Evolutionary conservation across 2,113 vertebrate genomes (phyloP), one percentile per base, ranked within the genome.

Genomic region (Dendrocopos noguchii): DNA sequence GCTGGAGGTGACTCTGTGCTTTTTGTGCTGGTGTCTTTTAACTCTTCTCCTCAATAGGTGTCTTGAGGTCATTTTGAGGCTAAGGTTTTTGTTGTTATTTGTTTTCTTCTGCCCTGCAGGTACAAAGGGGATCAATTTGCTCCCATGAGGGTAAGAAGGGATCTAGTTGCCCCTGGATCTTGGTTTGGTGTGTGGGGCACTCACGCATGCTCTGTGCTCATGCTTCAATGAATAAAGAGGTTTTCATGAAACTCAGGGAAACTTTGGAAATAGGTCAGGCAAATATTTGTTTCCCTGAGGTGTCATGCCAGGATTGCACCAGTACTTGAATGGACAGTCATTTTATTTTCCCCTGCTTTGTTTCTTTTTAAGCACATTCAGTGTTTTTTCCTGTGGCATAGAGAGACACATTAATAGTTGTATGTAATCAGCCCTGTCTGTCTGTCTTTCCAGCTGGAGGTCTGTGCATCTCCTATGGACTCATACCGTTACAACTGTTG

Each of bases 281-380:
- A 93, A 91, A 87, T 93, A 89, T 36, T 95, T 87, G 73, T 92
- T 87, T 80, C 82, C 64, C 52, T 67, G 42, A 91, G 75, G 91
- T 94, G 95, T 89, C 34, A 34, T 50, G 33, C 25, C 42, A 85
- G 24, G 52, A 47, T 85, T 85, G 29, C 68, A 87, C 52, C 57
- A 80, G 85, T 57, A 63, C 60, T 78, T 74, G 25, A 80, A 74
- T 50, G 29, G 81, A 42, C 42, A 77, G 15, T 74, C 3, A 21
- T 74, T 77, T 93, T 42, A 25, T 46, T 86, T 91, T 84, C 61
- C 18, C 2, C 56, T 59, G 42, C 60, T 84, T 87, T 82, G 71
- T 87, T 92, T 77, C 87, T 82, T 84, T 73, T 39, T 27, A 56
- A 87, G 53, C 25, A 13, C 27, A 64, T 44, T 44, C 22, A 31